Evolutionary conservation across 2,113 vertebrate genomes (phyloP).

Genomic region (Muntiacus muntjak): DNA sequence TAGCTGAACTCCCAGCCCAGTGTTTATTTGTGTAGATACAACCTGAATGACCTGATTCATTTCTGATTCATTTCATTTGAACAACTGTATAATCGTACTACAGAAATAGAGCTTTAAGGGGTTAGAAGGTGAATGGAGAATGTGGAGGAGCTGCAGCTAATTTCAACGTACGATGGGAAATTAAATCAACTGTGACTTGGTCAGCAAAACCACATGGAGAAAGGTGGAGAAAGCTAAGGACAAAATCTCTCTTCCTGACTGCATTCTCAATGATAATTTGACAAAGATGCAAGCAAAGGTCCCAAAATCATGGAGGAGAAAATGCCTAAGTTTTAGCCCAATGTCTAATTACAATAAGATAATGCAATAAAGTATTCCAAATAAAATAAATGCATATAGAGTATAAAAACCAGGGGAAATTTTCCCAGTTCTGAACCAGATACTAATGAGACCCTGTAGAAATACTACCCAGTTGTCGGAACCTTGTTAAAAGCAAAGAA

Average conservation of each 20-base stretch:
- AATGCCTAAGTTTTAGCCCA: conserved; percentile 42
- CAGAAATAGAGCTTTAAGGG: background rate
- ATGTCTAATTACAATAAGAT: conserved; percentile 63
- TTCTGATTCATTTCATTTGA: conserved; percentile 44
- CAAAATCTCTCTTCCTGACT: background rate
- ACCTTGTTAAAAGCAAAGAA: conserved; percentile 71
- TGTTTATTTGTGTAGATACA: conserved; percentile 35
- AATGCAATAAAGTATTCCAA: conserved; percentile 56
- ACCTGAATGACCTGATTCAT: background rate
- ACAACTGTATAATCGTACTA: background rate
- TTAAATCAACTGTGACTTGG: conserved; percentile 57
- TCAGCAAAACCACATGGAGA: conserved; percentile 30
- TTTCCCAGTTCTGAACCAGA: conserved; percentile 54
- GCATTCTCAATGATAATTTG: conserved; percentile 45
- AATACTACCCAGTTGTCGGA: conserved; percentile 48
- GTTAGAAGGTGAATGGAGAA: conserved; percentile 32
- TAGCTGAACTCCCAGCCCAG: background rate
- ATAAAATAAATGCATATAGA: conserved; percentile 64
- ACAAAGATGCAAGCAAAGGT: conserved; percentile 29
- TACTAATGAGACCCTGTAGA: conserved; percentile 71
- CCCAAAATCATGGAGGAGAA: conserved; percentile 16
- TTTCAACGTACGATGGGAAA: conserved; percentile 42
- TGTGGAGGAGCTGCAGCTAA: background rate
- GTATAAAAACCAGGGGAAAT: conserved; percentile 76
- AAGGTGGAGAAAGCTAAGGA: conserved; percentile 1